Base-by-base conservation (phyloP, 2,113 vertebrate genomes). In the Argyrosomus japonicus region DNA sequence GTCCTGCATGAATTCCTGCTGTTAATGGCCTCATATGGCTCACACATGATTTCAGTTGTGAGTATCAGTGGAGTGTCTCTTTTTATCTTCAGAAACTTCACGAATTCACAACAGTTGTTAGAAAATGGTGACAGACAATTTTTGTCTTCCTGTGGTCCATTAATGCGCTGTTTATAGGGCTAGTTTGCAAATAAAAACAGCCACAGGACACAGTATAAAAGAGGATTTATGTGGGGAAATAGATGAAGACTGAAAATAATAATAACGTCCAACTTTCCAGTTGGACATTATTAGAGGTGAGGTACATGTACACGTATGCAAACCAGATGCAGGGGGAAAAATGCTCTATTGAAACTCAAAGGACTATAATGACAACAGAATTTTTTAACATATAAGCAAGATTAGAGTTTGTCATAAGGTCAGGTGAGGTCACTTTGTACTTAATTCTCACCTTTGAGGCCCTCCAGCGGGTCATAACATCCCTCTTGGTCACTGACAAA, bases 391-490 rank as follows among this genome's bases (percentile, higher is more conserved):
- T 13, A 40, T 40, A 14, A 51, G 56, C 21, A 77, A 3, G 1
- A 19, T 51, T 14, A 27, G 4, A 40, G 40, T 15, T 19, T 65
- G 15, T 50, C 23, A 56, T 8, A 17, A 67, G 6, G 6, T 25
- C 3, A 27, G 3, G 15, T 43, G 6, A 21, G 9, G 18, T 58
- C 47, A 62, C 36, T 40, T 40, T 63, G 21, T 1, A 18, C 11
- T 23, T 15, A 17, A 3, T 4, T 54, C 81, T 95, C 91, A 98
- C 98, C 97, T 92, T 88, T 84, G 50, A 98, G 93, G 82, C 94
- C 95, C 77, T 95, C 95, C 92, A 98, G 88, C 0, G 98, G 98
- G 87, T 99, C 94, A 2, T 96, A 97, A 86, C 98, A 99, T 8
- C 95, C 97, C 63, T 99, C 97, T 0, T 96, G 90, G 0, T 96